Evolutionary conservation across 2,888 invertebrate species (phyloP).

Genomic region (Hermaeophaga mercurialis): DNA sequence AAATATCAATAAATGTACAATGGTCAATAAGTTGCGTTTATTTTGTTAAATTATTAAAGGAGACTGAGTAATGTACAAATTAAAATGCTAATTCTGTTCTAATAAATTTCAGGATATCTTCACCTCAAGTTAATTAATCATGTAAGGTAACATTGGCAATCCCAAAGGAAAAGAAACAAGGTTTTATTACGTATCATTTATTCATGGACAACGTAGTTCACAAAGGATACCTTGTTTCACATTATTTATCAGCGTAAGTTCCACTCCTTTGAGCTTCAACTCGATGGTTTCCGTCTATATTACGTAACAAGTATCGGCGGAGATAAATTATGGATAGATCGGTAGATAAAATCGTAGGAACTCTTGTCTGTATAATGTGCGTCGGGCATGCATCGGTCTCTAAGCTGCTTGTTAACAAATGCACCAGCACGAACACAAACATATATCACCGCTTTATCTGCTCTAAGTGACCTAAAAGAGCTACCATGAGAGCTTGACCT

Average conservation of each 20-base stretch:
- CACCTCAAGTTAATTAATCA: no score
- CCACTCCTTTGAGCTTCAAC: constrained; percentile 31
- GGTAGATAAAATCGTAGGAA: constrained; percentile 34
- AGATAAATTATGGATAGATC: constrained; percentile 39
- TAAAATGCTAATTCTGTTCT: no score
- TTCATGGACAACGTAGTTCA: constrained; percentile 19
- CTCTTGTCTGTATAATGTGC: constrained; percentile 36
- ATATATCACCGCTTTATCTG: constrained; percentile 41
- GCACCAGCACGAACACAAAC: constrained; percentile 38
- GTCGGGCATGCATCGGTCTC: constrained; percentile 36
- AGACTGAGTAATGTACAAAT: no score
- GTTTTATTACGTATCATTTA: constrained; percentile 22
- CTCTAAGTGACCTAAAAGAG: constrained; percentile 39
- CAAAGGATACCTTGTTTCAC: constrained; percentile 27
- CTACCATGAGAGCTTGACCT: constrained; percentile 35
- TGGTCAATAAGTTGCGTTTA: no score
- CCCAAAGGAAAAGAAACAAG: background rate
- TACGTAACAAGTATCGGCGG: constrained; percentile 39
- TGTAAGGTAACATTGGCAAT: constrained; percentile 13
- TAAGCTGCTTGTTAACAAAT: constrained; percentile 38
- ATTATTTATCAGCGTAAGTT: constrained; percentile 30
- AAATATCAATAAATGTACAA: no score
- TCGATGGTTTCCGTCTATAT: constrained; percentile 31
- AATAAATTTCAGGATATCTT: no score
- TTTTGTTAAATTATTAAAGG: no score